Evolutionary conservation across 2,888 invertebrate species (phyloP).

Genomic region (Thyatira batis): DNA sequence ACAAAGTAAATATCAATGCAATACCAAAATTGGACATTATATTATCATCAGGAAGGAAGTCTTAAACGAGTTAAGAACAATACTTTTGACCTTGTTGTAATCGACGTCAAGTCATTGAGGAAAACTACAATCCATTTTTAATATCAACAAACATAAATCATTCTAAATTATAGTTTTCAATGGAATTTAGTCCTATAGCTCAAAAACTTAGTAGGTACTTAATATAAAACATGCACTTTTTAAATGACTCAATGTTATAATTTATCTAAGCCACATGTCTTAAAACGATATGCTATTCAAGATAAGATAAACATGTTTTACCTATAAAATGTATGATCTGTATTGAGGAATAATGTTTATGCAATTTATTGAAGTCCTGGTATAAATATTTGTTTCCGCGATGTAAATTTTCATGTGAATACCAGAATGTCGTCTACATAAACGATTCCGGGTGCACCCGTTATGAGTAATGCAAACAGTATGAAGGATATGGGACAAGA

Average conservation of each 20-base stretch:
- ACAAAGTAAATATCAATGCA: background rate
- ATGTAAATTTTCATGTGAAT: slow-evolving; percentile 19
- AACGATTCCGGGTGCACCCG: slow-evolving; percentile 74
- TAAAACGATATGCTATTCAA: background rate
- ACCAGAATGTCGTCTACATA: slow-evolving; percentile 41
- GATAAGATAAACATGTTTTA: background rate
- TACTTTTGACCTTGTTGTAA: slow-evolving; percentile 23
- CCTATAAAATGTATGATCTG: background rate
- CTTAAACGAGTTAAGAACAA: slow-evolving; percentile 16
- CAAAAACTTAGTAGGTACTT: too few relatives aligned
- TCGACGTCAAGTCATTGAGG: slow-evolving; percentile 26
- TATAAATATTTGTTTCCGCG: background rate
- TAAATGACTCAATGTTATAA: slow-evolving; percentile 4
- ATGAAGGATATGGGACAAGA: slow-evolving; percentile 79
- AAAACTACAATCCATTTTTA: slow-evolving; percentile 27
- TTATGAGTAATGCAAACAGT: slow-evolving; percentile 73
- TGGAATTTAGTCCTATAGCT: too few relatives aligned
- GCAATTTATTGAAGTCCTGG: background rate
- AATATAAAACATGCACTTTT: too few relatives aligned
- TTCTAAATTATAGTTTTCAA: too few relatives aligned
- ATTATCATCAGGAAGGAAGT: slow-evolving; percentile 20
- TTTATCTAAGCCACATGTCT: background rate
- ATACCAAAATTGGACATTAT: background rate
- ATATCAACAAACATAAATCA: slow-evolving; percentile 7
- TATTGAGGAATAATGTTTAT: background rate